A percentile compares a stretch with the other conserved stretches of the same genome.
Conservation (phyloP, 2,888 invertebrate species). For the Amblyteles armatorius region DNA sequence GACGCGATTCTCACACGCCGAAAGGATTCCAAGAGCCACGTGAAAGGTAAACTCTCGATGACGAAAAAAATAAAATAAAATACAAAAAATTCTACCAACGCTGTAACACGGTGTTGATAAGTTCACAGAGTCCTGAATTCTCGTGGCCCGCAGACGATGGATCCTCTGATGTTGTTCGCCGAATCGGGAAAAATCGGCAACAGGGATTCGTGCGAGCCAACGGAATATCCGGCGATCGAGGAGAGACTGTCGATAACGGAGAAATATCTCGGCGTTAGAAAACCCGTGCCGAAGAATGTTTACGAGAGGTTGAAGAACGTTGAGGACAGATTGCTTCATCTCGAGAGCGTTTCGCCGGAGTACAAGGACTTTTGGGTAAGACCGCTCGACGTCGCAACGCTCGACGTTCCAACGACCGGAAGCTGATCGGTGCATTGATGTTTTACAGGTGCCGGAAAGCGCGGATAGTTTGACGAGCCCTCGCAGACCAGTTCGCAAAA, state of each 20-base stretch:
- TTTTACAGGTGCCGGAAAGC: constrained; percentile 67
- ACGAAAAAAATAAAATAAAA: constrained; percentile 29
- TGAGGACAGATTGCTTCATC: constrained; percentile 90
- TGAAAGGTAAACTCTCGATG: constrained; percentile 87
- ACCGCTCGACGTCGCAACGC: constrained; percentile 52
- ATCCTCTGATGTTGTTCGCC: constrained; percentile 67
- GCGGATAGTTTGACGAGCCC: constrained; percentile 62
- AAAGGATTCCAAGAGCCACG: constrained; percentile 91
- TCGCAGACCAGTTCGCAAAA: constrained; percentile 73
- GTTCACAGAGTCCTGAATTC: constrained; percentile 90
- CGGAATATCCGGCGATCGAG: constrained; percentile 86
- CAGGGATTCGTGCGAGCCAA: constrained; percentile 49
- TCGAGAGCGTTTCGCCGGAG: constrained; percentile 93
- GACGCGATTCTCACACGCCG: constrained; percentile 90
- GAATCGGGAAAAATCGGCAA: constrained; percentile 52
- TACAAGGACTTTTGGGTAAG: constrained; percentile 90
- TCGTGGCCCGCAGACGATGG: constrained; percentile 89
- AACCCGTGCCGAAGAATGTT: constrained; percentile 88
- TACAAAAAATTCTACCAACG: neutral
- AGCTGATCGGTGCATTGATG: constrained; percentile 1
- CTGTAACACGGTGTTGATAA: constrained; percentile 80
- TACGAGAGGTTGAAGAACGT: constrained; percentile 90
- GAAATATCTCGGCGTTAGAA: constrained; percentile 86
- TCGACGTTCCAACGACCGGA: neutral
- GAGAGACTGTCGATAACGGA: constrained; percentile 90